Percentiles rank a stretch among this genome's conserved stretches.
phyloP scores from a whole-genome alignment of 1,140 invertebrate genomes.

The Zaprionus camerounensis region DNA sequence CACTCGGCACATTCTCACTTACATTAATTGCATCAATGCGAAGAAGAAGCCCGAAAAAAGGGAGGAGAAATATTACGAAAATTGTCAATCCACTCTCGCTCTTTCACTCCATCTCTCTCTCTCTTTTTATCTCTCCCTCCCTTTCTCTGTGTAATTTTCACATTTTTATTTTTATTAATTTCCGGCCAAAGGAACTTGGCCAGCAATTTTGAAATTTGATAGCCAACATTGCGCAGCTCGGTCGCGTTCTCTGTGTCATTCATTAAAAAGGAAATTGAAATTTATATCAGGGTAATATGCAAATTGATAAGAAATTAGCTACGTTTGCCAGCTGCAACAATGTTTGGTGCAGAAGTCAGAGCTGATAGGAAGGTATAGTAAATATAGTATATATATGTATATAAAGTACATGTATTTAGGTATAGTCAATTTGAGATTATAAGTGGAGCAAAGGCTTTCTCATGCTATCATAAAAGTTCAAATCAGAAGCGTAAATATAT shows the following conservation, averaged over 20 bases:
- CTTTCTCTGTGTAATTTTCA: background rate
- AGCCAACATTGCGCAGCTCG: conserved; percentile 36
- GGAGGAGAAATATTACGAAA: background rate
- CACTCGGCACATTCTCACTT: conserved; percentile 62
- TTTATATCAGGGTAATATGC: conserved; percentile 54
- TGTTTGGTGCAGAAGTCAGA: background rate
- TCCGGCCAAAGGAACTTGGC: conserved; percentile 67
- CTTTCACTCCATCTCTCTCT: background rate
- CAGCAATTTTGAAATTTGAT: conserved; percentile 65
- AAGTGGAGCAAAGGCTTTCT: no score
- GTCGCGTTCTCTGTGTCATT: background rate
- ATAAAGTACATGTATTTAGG: no score
- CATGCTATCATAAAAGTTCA: no score
- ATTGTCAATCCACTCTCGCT: conserved; percentile 8
- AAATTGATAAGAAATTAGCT: conserved; percentile 53
- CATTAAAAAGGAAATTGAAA: conserved; percentile 68
- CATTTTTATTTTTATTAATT: conserved; percentile 62
- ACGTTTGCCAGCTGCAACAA: background rate
- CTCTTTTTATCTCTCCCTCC: background rate
- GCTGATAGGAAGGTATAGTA: no score
- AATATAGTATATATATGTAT: no score
- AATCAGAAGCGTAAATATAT: no score
- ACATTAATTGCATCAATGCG: conserved; percentile 74
- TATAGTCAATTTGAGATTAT: no score
- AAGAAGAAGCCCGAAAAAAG: background rate